These are phyloP conservation scores for Pocota personata DNA, from an alignment of 2,888 invertebrate species.

Conservation along the genomic window DNA sequence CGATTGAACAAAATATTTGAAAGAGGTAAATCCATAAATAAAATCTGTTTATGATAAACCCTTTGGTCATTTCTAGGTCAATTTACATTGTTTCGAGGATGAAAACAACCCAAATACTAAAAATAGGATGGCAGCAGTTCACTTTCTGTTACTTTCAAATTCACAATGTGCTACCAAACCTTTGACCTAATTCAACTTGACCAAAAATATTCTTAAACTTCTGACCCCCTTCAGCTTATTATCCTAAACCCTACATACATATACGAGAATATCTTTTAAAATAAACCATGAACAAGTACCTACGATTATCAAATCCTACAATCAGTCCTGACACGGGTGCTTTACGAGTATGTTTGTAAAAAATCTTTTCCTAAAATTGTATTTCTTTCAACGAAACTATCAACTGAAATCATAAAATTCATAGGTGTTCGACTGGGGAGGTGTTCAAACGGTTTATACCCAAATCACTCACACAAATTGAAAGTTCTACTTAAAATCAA, in stretches of 20 bases:
- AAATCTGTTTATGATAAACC: no score
- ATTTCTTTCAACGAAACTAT: neutral
- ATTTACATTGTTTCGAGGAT: no score
- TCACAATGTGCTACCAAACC: neutral
- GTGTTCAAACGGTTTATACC: neutral
- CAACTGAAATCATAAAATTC: neutral
- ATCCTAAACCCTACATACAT: neutral
- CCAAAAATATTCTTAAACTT: neutral
- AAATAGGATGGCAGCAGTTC: no score
- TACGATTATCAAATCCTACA: neutral
- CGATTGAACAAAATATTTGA: no score
- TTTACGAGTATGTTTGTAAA: no score
- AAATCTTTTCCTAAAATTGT: neutral
- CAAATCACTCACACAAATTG: constrained; percentile 35
- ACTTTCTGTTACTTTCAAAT: neutral
- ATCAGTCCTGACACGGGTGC: no score
- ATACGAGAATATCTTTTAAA: neutral
- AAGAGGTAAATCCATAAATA: no score
- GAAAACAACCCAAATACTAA: no score
- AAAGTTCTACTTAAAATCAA: constrained; percentile 50
- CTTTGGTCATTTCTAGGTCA: no score
- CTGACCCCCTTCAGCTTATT: neutral
- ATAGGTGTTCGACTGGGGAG: neutral
- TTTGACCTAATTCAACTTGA: neutral
- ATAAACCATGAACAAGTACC: neutral